These are phyloP conservation scores for Hemicrepidius hirtus DNA, from an alignment of 2,888 invertebrate genomes.

Conservation along the genomic window DNA sequence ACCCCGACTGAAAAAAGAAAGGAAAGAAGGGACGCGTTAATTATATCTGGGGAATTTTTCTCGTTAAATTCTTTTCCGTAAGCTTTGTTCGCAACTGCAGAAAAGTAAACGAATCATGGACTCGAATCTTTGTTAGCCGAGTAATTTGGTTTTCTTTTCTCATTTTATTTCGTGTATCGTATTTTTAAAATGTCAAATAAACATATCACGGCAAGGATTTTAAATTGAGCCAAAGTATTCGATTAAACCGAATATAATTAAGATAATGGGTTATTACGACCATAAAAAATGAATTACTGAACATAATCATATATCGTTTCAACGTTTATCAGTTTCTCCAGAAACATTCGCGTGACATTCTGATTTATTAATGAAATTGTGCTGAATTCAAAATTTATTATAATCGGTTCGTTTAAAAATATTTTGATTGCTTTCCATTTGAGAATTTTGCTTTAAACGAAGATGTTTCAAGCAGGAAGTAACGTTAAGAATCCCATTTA, in stretches of 20 bases:
- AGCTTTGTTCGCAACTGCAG: conserved; percentile 19
- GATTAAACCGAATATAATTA: conserved; percentile 24
- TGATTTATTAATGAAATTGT: neutral
- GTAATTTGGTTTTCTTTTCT: conserved; percentile 15
- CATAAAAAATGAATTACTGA: conserved; percentile 23
- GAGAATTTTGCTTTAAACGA: neutral
- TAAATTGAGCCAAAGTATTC: neutral
- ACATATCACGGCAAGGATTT: conserved; percentile 1
- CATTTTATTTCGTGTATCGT: neutral
- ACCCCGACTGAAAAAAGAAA: neutral
- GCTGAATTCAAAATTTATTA: neutral
- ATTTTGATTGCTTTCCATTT: conserved; percentile 2
- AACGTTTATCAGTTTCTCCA: conserved; percentile 15
- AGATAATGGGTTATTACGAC: conserved; percentile 20
- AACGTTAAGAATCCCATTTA: conserved; percentile 24
- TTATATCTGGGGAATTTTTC: conserved; percentile 20
- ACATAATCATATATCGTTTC: conserved; percentile 1
- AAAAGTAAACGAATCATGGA: conserved; percentile 20
- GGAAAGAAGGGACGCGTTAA: conserved; percentile 24
- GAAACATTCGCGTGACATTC: conserved; percentile 1
- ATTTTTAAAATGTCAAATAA: conserved; percentile 31
- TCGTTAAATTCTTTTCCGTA: conserved; percentile 12
- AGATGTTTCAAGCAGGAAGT: conserved; percentile 19
- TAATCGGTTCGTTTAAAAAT: no score
- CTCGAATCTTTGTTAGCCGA: neutral